phyloP scores from a whole-genome alignment of 2,888 invertebrate species.

The Spisula subtruncata region DNA sequence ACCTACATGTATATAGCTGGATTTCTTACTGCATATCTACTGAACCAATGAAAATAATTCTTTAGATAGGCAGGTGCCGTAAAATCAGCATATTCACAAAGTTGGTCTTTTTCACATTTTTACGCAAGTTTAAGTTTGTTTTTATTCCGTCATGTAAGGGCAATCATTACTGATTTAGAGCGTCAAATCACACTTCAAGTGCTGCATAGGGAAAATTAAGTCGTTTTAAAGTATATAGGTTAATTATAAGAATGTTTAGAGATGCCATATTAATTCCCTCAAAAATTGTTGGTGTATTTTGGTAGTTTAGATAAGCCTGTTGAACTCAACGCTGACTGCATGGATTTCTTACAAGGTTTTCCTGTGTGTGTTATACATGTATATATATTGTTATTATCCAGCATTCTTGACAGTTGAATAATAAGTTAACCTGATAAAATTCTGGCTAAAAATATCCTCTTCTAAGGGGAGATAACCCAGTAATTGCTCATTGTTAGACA shows the following conservation, averaged over 20 bases:
- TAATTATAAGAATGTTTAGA: not conserved
- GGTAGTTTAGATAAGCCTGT: slow-evolving; percentile 26
- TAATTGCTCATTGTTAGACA: not conserved
- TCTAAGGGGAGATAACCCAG: slow-evolving; percentile 31
- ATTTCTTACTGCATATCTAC: not conserved
- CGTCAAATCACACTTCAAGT: not conserved
- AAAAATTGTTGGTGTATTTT: not conserved
- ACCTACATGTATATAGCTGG: not conserved
- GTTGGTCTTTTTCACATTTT: not conserved
- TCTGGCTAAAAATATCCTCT: slow-evolving; percentile 10
- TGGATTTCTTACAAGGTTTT: slow-evolving; percentile 36
- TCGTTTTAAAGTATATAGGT: not conserved
- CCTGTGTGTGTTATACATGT: slow-evolving; percentile 44
- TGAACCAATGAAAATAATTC: slow-evolving; percentile 20
- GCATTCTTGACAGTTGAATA: slow-evolving; percentile 53
- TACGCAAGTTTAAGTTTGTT: not conserved
- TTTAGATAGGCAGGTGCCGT: not conserved
- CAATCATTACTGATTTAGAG: not conserved
- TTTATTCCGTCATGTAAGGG: not conserved
- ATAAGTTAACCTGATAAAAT: slow-evolving; percentile 52
- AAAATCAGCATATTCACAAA: not conserved
- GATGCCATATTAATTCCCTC: slow-evolving; percentile 16
- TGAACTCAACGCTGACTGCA: slow-evolving; percentile 40
- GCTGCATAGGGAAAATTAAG: not conserved
- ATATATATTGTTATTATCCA: slow-evolving; percentile 42